Evolutionary conservation across 2,113 vertebrate species (phyloP).

Genomic region (Miniopterus natalensis): DNA sequence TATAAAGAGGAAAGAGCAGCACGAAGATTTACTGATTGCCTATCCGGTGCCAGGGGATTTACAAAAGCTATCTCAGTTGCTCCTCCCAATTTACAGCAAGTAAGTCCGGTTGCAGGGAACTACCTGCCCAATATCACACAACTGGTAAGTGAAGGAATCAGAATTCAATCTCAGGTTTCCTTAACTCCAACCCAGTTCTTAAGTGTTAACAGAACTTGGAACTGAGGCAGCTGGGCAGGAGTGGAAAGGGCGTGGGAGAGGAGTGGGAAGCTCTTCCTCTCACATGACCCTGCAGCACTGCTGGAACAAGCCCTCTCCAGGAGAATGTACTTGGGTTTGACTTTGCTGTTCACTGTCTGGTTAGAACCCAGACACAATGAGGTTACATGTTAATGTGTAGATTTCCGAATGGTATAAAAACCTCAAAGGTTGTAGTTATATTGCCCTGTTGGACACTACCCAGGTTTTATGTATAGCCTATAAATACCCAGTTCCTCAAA

Average conservation of each 20-base stretch:
- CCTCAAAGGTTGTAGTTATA: neutral
- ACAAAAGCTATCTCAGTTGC: constrained; percentile 16
- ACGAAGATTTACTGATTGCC: neutral
- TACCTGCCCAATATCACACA: neutral
- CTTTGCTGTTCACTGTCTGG: neutral
- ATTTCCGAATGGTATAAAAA: neutral
- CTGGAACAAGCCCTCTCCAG: neutral
- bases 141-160: neutral
- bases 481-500: neutral
- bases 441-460: neutral
- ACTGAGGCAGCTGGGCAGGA: neutral
- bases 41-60: neutral
- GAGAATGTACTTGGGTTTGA: neutral
- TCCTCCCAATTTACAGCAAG: neutral
- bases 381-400: neutral
- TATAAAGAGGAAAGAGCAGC: neutral
- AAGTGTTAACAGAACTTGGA: neutral
- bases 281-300: neutral
- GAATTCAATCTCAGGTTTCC: constrained; percentile 1
- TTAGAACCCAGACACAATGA: neutral
- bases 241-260: neutral
- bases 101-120: neutral
- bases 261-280: accelerated
- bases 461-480: neutral
- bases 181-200: neutral